phyloP scores from a whole-genome alignment of 2,888 invertebrate genomes.

The Cephus sareptanus region DNA sequence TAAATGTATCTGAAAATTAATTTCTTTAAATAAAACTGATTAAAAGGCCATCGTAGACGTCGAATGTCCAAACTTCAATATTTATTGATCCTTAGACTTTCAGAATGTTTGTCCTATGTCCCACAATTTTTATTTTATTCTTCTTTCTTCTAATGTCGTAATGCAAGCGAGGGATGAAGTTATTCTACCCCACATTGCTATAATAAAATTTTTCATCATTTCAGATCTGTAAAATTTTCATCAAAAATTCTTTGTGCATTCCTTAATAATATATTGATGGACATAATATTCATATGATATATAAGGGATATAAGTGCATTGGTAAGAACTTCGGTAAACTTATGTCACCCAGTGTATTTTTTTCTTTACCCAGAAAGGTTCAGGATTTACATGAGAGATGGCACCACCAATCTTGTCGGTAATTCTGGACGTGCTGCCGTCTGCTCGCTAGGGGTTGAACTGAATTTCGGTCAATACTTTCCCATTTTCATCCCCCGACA shows the following conservation, averaged over 20 bases:
- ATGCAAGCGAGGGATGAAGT: background rate
- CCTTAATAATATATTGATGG: background rate
- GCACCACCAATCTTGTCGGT: slow-evolving; percentile 56
- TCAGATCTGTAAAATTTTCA: background rate
- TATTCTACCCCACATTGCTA: background rate
- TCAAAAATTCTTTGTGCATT: background rate
- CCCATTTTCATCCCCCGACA: slow-evolving; percentile 14
- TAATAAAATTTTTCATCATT: background rate
- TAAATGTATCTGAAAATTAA: background rate
- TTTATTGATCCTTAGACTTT: background rate
- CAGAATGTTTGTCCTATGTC: background rate
- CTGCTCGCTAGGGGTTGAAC: slow-evolving; percentile 44
- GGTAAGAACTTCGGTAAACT: background rate
- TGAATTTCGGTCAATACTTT: slow-evolving; percentile 44
- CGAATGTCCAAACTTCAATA: background rate
- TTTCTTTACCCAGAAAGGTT: slow-evolving; percentile 20
- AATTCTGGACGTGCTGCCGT: slow-evolving; percentile 61
- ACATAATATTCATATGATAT: background rate
- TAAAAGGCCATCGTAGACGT: background rate
- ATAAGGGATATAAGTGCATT: background rate
- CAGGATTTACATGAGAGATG: slow-evolving; percentile 47
- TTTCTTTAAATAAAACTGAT: background rate
- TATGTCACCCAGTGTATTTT: background rate
- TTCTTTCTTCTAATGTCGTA: background rate
- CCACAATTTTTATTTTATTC: background rate